These are phyloP conservation scores for Rostratula benghalensis DNA, from an alignment of 2,113 vertebrate genomes.

Conservation along the genomic window DNA sequence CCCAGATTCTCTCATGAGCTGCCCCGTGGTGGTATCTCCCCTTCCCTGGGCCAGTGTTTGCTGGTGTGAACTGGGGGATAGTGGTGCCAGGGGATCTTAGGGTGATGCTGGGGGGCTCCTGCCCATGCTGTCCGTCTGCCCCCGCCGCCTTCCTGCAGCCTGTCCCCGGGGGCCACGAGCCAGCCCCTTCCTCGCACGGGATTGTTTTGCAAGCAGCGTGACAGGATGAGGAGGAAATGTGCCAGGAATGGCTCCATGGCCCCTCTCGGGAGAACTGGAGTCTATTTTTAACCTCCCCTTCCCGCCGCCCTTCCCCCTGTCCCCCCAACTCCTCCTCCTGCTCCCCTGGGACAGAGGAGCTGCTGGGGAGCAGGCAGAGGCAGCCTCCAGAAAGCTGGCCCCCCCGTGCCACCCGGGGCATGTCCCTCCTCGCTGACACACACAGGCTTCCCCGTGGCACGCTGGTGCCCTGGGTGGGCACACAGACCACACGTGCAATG, in stretches of 20 bases:
- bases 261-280: conserved; percentile 4
- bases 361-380: not conserved
- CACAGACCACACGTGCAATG: fast-evolving
- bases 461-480: not conserved
- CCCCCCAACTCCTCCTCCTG: not conserved
- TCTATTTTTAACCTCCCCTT: not conserved
- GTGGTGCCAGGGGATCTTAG: fast-evolving
- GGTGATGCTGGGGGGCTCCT: not conserved
- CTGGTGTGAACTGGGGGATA: not conserved
- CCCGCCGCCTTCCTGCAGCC: fast-evolving
- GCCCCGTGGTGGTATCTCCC: fast-evolving
- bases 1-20: fast-evolving
- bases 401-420: not conserved
- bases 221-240: conserved; percentile 70
- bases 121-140: fast-evolving
- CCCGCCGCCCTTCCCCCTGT: not conserved
- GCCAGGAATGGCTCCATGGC: conserved; percentile 58
- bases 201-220: conserved; percentile 58
- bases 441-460: fast-evolving
- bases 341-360: not conserved
- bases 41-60: fast-evolving
- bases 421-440: not conserved
- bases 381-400: not conserved
- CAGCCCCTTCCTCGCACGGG: not conserved
- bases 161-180: not conserved